These are phyloP conservation scores for Brachypteracias leptosomus DNA, from an alignment of 2,113 vertebrate species.

Conservation along the genomic window DNA sequence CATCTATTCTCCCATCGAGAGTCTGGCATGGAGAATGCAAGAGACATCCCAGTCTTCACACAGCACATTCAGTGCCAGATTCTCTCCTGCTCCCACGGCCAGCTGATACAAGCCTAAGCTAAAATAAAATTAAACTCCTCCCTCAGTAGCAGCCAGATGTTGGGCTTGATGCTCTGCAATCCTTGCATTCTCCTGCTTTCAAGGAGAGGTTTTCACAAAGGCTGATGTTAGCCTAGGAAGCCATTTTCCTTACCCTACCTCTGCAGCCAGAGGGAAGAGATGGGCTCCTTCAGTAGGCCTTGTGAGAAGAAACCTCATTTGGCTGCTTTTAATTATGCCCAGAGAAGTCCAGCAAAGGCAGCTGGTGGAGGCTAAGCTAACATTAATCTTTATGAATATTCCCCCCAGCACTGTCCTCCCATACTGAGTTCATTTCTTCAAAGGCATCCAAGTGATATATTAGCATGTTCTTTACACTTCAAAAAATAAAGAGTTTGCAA, in stretches of 20 bases:
- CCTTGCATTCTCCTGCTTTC: not conserved
- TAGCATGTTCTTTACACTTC: not conserved
- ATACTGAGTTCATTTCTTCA: not conserved
- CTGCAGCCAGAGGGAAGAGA: not conserved
- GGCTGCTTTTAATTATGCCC: not conserved
- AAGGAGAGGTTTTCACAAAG: not conserved
- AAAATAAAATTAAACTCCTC: not conserved
- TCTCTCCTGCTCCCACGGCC: fast-evolving
- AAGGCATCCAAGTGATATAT: not conserved
- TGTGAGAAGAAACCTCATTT: not conserved
- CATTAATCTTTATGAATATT: not conserved
- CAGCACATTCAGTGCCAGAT: not conserved
- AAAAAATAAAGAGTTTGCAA: not conserved
- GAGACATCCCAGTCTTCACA: not conserved
- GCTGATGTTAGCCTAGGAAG: not conserved
- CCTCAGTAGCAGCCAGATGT: not conserved
- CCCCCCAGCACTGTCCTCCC: not conserved
- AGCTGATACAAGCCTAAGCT: not conserved
- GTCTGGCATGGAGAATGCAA: not conserved
- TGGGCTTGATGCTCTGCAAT: not conserved
- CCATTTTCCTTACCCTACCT: not conserved
- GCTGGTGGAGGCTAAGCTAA: not conserved
- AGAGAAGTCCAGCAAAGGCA: not conserved
- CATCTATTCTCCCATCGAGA: not conserved
- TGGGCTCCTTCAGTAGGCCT: not conserved